Evolutionary conservation across 2,888 invertebrate species (phyloP), one percentile per base, ranked within the genome.

Genomic region (Epirrhoe tristata): DNA sequence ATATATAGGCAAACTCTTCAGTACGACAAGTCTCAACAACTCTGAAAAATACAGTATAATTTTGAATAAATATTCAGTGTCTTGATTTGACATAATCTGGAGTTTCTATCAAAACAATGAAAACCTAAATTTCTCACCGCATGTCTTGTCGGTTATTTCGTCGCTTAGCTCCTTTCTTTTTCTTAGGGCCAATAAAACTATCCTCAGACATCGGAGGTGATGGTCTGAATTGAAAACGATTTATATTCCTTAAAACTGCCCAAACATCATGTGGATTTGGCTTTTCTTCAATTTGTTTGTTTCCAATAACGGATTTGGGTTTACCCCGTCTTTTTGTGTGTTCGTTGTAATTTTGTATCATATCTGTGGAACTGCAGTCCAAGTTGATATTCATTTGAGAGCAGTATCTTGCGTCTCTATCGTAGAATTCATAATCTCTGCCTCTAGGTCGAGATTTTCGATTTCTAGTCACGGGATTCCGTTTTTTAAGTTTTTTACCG

Each of bases 231-330:
- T 87, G 90, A 71, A 90, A 88, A 70, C 81, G 81, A 62, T 92
- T 90, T 34, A 92, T 85, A 75, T 88, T 88, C 71, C 86, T 84
- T 10, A 93, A 80, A 24, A 90, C 77, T n/a, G 87, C 72, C 93
- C 93, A 93, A 24, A 91, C 86, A 68, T 91, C 87, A 62, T 87
- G 83, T 12, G 83, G 75, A 51, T 76, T 78, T 1, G 78, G 66
- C 7, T 78, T 78, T n/a, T 77, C 79, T 43, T 65, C 72, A 46
- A n/a, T 36, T 51, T 70, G 31, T 64, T 77, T 77, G 36, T 53
- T 61, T 59, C 24, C 48, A 34, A 52, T 31, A 39, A 54, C 6
- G 12, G 50, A 56, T 71, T 79, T 78, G 48, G 32, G 50, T 50
- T 48, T 66, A 31, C 36, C 51, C 12, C 39, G 58, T 1, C 46